Percentiles rank a stretch among this genome's conserved stretches.
Evolutionary conservation across 2,113 vertebrate species (phyloP).

Genomic region (Thalassarche chlororhynchos): DNA sequence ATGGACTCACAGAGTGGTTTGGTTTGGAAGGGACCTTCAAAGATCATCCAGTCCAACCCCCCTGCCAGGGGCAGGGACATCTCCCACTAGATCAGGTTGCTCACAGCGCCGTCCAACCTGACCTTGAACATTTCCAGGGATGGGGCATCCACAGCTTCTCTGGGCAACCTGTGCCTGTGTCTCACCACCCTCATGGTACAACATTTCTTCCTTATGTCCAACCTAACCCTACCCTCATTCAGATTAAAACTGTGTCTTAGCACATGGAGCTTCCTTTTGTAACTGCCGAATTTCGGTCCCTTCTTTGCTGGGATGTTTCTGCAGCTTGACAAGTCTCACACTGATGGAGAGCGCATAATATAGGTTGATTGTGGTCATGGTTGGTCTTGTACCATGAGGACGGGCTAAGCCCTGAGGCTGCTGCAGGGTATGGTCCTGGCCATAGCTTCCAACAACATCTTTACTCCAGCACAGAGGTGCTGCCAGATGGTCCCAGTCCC

Average conservation of each 20-base stretch:
- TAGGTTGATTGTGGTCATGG: not conserved
- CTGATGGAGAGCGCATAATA: rapidly evolving
- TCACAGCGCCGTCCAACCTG: not conserved
- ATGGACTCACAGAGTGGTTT: not conserved
- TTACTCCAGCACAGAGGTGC: not conserved
- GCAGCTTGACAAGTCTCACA: not conserved
- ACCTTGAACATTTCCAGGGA: not conserved
- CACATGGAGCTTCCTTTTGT: not conserved
- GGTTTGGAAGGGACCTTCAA: not conserved
- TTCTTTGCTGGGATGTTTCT: not conserved
- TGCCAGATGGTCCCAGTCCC: not conserved
- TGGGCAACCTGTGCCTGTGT: not conserved
- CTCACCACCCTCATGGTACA: not conserved
- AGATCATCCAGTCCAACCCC: not conserved
- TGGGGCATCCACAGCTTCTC: not conserved
- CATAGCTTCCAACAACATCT: not conserved
- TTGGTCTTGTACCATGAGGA: not conserved
- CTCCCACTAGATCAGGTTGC: not conserved
- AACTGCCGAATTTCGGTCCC: not conserved
- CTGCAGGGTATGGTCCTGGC: not conserved
- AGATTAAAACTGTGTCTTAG: not conserved
- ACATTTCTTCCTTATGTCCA: not conserved
- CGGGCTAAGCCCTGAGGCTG: not conserved
- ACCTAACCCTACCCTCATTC: not conserved
- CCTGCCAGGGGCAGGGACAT: not conserved